Percentiles rank a stretch among this genome's conserved stretches.
phyloP scores from a whole-genome alignment of 2,797 vertebrate genomes.

The Molossus alvarezi region DNA sequence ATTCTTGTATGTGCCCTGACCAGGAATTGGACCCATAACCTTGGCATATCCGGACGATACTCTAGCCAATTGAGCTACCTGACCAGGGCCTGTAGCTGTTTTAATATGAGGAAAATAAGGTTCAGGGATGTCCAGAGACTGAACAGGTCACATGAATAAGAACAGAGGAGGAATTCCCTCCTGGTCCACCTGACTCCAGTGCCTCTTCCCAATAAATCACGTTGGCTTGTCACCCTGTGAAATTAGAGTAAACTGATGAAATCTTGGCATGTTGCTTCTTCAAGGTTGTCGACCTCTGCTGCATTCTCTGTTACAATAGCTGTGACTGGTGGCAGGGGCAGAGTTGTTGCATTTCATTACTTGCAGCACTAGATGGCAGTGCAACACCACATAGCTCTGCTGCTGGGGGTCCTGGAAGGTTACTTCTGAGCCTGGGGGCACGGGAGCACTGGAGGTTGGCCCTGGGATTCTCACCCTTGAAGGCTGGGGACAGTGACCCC shows the following conservation, averaged over 20 bases:
- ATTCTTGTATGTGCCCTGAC: background rate
- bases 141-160: background rate
- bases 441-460: background rate
- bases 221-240: background rate
- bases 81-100: background rate
- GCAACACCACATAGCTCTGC: background rate
- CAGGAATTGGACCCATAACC: background rate
- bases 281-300: background rate
- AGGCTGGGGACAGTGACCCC: background rate
- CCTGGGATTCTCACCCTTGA: background rate
- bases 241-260: background rate
- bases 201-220: background rate
- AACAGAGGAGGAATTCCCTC: background rate
- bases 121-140: background rate
- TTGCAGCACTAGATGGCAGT: slow-evolving; percentile 73
- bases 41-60: background rate
- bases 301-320: rapidly evolving
- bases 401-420: rapidly evolving
- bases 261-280: background rate
- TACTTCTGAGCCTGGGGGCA: rapidly evolving
- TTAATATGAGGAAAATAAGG: background rate
- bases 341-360: background rate
- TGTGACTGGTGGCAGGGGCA: background rate
- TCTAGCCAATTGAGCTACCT: background rate
- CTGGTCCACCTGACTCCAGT: background rate